Evolutionary conservation across 1,140 invertebrate genomes (phyloP).

Genomic region (Dreissena polymorpha): DNA sequence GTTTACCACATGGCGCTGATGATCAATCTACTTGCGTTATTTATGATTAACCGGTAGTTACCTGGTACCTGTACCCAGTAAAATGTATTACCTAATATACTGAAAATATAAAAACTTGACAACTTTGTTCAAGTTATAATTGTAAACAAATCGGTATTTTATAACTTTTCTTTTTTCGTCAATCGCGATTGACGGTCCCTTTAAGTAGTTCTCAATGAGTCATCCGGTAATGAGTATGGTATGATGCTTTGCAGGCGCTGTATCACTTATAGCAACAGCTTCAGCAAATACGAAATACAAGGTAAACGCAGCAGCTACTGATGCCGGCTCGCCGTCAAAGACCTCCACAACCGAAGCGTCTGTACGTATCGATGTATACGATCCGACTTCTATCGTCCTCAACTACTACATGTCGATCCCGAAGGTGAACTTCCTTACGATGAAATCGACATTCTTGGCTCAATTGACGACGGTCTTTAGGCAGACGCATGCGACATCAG

Average conservation of each 20-base stretch:
- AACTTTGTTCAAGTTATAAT: background rate
- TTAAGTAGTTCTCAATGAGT: too few species aligned
- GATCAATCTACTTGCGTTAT: too few species aligned
- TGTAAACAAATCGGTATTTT: background rate
- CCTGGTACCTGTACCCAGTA: too few species aligned
- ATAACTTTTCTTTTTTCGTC: too few species aligned
- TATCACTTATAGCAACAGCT: constrained; percentile 55
- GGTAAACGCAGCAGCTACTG: constrained; percentile 48
- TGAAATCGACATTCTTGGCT: constrained; percentile 50
- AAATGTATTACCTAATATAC: background rate
- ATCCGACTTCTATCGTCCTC: constrained; percentile 57
- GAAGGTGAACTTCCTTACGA: constrained; percentile 43
- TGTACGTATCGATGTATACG: constrained; percentile 62
- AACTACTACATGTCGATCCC: constrained; percentile 62
- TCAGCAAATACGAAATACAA: constrained; percentile 50
- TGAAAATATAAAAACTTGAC: background rate
- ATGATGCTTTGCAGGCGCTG: constrained; percentile 45
- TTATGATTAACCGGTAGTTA: too few species aligned
- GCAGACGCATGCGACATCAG: constrained; percentile 48
- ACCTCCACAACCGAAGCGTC: constrained; percentile 47
- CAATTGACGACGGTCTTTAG: constrained; percentile 53
- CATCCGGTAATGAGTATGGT: too few species aligned
- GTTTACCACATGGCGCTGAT: too few species aligned
- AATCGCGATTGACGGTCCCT: too few species aligned
- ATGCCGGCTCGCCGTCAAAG: constrained; percentile 57